Conservation (phyloP, 2,113 vertebrate species). For the Macroglossus sobrinus region DNA sequence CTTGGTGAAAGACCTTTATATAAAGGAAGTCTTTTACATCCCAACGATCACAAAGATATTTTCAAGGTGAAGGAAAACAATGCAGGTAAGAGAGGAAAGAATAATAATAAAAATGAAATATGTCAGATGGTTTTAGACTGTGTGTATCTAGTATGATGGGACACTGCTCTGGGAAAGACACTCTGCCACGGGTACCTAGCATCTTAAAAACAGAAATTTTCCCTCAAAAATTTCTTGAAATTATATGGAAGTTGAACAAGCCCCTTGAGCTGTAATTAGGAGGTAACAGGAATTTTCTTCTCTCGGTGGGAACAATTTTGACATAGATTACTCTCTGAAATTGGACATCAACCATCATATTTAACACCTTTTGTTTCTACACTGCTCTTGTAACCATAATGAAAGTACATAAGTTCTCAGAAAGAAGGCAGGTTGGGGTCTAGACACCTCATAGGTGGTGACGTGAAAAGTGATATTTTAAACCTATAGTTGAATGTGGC, state of each 20-base stretch:
- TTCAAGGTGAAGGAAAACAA: background rate
- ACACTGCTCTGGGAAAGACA: background rate
- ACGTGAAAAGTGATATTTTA: background rate
- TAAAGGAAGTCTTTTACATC: background rate
- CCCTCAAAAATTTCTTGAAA: background rate
- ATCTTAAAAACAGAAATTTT: background rate
- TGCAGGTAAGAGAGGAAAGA: background rate
- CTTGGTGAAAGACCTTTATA: background rate
- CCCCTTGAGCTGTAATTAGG: background rate
- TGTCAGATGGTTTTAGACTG: background rate
- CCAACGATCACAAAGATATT: background rate
- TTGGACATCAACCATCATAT: background rate
- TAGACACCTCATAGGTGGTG: background rate
- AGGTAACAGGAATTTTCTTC: background rate
- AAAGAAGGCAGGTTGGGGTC: background rate
- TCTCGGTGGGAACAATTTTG: background rate
- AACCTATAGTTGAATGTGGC: background rate
- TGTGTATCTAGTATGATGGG: background rate
- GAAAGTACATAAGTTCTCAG: background rate
- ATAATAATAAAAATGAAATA: background rate
- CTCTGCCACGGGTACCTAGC: background rate
- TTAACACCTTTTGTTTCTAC: background rate
- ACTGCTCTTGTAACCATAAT: background rate
- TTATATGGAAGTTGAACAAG: background rate
- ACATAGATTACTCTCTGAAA: background rate